These are phyloP conservation scores for Euleptes europaea DNA, from an alignment of 2,113 vertebrate genomes.

Conservation along the genomic window DNA sequence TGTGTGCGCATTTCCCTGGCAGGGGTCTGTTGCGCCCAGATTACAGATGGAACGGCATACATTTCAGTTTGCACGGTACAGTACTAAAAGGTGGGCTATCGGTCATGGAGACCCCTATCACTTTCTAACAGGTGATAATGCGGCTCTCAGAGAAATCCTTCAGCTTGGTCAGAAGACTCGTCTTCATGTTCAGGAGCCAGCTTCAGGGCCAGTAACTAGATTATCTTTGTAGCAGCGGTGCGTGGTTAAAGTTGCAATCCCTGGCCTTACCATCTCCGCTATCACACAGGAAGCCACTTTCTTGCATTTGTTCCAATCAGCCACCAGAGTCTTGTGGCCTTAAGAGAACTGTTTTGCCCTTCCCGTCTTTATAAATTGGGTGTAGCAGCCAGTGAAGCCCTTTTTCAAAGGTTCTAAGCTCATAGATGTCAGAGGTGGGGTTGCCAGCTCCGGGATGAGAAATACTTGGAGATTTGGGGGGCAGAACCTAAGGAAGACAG, in stretches of 20 bases:
- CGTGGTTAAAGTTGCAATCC: neutral
- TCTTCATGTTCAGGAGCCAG: neutral
- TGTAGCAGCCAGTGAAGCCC: neutral
- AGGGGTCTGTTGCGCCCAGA: conserved; percentile 60
- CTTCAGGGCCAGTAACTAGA: conserved; percentile 29
- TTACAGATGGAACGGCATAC: conserved; percentile 30
- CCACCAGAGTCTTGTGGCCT: neutral
- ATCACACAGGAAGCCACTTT: fast-evolving
- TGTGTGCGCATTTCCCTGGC: conserved; percentile 47
- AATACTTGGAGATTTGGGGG: too few relatives aligned
- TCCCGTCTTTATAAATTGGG: neutral
- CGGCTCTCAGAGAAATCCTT: conserved; percentile 38
- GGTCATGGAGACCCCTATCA: conserved; percentile 22
- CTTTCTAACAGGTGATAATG: conserved; percentile 61
- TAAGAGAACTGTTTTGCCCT: too few relatives aligned
- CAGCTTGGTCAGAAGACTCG: conserved; percentile 38
- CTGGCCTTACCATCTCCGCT: neutral
- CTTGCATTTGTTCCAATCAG: neutral
- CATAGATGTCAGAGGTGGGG: too few relatives aligned
- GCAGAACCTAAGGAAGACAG: too few relatives aligned
- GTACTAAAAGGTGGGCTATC: conserved; percentile 36
- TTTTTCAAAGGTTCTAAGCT: too few relatives aligned
- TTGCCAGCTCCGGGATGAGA: too few relatives aligned
- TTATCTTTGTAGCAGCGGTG: neutral
- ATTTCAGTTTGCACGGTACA: conserved; percentile 32